Evolutionary conservation across 1,140 invertebrate genomes (phyloP).

Genomic region (Drosophila nebulosa): DNA sequence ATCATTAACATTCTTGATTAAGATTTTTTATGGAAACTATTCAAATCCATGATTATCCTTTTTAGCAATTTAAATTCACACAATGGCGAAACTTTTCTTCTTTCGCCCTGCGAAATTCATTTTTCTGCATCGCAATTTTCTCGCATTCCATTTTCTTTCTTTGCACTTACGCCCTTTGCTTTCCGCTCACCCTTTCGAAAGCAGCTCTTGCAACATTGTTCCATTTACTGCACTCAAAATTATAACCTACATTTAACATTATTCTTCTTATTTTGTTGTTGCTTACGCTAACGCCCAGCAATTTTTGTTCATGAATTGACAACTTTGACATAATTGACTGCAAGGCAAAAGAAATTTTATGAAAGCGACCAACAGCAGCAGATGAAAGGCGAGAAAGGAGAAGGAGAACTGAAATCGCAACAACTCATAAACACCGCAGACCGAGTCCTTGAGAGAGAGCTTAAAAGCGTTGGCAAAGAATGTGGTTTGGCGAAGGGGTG

Average conservation of each 20-base stretch:
- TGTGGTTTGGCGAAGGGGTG: slow-evolving; percentile 27
- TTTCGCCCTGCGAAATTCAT: slow-evolving; percentile 12
- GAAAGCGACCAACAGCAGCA: neutral
- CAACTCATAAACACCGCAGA: slow-evolving; percentile 68
- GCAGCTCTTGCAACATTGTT: neutral
- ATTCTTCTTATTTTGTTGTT: slow-evolving; percentile 25
- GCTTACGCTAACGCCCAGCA: slow-evolving; percentile 57
- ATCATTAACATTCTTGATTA: slow-evolving; percentile 13
- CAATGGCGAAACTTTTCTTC: slow-evolving; percentile 2
- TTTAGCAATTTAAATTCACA: neutral
- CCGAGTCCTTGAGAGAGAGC: slow-evolving; percentile 48
- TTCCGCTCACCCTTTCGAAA: neutral
- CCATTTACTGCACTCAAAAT: slow-evolving; percentile 44
- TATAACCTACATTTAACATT: slow-evolving; percentile 72
- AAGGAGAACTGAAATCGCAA: slow-evolving; percentile 58
- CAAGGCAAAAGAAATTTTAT: slow-evolving; percentile 26
- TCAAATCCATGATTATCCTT: slow-evolving; percentile 1
- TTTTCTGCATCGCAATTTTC: slow-evolving; percentile 18
- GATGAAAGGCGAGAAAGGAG: too few species aligned
- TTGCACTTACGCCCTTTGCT: neutral
- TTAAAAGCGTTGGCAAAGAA: slow-evolving; percentile 20
- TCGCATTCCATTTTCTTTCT: slow-evolving; percentile 3
- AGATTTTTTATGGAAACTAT: neutral
- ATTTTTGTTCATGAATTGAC: slow-evolving; percentile 67
- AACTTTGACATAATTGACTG: slow-evolving; percentile 80